Base-by-base conservation (phyloP, 2,888 invertebrate species). In the Apotomis turbidana region DNA sequence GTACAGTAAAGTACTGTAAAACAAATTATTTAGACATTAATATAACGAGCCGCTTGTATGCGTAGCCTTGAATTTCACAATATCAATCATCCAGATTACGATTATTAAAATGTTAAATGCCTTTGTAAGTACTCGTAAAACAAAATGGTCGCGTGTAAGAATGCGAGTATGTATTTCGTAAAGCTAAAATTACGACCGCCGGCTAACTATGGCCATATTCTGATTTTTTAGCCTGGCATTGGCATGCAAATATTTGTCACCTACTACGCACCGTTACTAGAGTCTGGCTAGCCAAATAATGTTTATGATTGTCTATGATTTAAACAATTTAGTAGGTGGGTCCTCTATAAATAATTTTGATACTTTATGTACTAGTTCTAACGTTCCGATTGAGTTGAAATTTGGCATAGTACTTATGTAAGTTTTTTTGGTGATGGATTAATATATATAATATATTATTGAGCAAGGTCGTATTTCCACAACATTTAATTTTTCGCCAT, bases 161-260 rank as follows among this genome's bases (percentile, higher is more conserved):
- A 70, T 70, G 70, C 55, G 51, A 36, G 51, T 60, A 38, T 44
- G 6, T 60, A 54, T 70, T 70, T 70, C 63, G 63, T 68, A 70
- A 70, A 58, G 27, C 41, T 57, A 15, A 68, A 68, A 68, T 52
- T 41, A 52, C 27, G 8, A 13, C 15, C n/a, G 15, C 0, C 27
- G 44, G 12, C 36, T 8, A 60, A 66, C 41, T 5, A 27, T 27
- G 27, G 27, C 2, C 27, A 27, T 27, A 27, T 27, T 27, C 27
- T 27, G 27, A 27, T 27, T 27, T 27, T 27, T 27, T 2, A 27
- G 3, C 5, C 15, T 57, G 58, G 27, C 63, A 70, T 70, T 70
- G 63, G 8, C 8, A 5, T 36, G 44, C 9, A 52, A 52, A 27
- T 60, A 9, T 44, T 8, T 52, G n/a, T 13, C 51, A 41, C 10